Conservation (phyloP, 2,113 vertebrate species). For the Triplophysa dalaica region DNA sequence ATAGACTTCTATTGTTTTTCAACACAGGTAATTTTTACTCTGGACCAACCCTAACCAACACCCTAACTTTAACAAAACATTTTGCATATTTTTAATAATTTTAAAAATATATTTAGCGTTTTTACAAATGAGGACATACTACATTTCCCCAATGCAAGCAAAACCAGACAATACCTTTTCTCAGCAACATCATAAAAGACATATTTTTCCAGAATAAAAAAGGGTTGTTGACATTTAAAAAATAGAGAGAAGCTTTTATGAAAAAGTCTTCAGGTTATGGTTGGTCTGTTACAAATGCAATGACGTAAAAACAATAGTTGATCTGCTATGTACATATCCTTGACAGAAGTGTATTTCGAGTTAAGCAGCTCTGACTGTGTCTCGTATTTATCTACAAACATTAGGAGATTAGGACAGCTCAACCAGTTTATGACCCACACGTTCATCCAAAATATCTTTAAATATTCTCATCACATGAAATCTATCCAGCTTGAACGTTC, state of each 20-base stretch:
- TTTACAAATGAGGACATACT: too few species aligned
- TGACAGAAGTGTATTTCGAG: constrained; percentile 26
- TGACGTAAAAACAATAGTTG: background rate
- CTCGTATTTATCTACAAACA: constrained; percentile 33
- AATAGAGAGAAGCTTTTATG: too few species aligned
- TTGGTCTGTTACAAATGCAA: too few species aligned
- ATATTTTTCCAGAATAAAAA: too few species aligned
- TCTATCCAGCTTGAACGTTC: background rate
- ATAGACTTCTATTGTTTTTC: background rate
- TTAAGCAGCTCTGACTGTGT: constrained; percentile 15
- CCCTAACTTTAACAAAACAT: too few species aligned
- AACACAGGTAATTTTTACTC: background rate
- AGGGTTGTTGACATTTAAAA: too few species aligned
- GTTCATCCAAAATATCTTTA: background rate
- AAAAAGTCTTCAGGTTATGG: too few species aligned
- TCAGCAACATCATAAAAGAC: background rate
- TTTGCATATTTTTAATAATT: too few species aligned
- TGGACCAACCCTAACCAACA: too few species aligned
- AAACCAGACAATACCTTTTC: background rate
- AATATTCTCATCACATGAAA: background rate
- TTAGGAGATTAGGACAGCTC: constrained; percentile 4
- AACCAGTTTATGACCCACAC: constrained; percentile 7
- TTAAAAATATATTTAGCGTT: too few species aligned
- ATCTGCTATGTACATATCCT: background rate
- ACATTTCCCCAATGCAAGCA: too few species aligned